A percentile compares a stretch with the other conserved stretches of the same genome.
phyloP scores from a whole-genome alignment of 2,797 vertebrate genomes.

The Salmo trutta region DNA sequence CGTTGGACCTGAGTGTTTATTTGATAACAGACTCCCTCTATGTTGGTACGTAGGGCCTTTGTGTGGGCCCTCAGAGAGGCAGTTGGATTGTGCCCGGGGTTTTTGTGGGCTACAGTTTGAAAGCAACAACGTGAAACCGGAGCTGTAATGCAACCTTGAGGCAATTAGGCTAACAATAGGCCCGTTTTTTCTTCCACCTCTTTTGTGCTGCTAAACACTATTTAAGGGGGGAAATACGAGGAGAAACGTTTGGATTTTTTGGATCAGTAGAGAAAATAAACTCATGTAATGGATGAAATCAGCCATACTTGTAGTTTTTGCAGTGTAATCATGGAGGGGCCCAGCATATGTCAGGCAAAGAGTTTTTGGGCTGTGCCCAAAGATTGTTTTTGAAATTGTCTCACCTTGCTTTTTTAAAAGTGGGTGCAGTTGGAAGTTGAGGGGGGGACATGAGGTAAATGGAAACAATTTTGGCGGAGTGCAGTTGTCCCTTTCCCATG shows the following conservation, averaged over 20 bases:
- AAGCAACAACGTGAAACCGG: constrained; percentile 78
- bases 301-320: constrained; percentile 26
- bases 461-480: constrained; percentile 39
- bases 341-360: neutral
- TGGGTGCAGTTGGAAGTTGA: constrained; percentile 23
- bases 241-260: constrained; percentile 44
- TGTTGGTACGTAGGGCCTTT: constrained; percentile 71
- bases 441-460: constrained; percentile 30
- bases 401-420: constrained; percentile 20
- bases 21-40: constrained; percentile 74
- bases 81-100: constrained; percentile 76
- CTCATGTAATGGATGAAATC: constrained; percentile 18
- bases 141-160: constrained; percentile 76
- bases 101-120: constrained; percentile 75
- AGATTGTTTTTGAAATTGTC: constrained; percentile 45
- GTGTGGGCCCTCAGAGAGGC: constrained; percentile 71
- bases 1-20: constrained; percentile 68
- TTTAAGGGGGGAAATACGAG: constrained; percentile 67
- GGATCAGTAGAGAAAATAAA: constrained; percentile 26
- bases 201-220: constrained; percentile 76
- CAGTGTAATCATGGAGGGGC: neutral
- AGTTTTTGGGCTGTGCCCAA: constrained; percentile 4
- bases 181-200: constrained; percentile 60
- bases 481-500: constrained; percentile 46
- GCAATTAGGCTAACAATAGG: constrained; percentile 82